Percentiles rank a stretch among this genome's conserved stretches.
phyloP scores from a whole-genome alignment of 1,140 invertebrate species.

The Megalonaias nervosa region DNA sequence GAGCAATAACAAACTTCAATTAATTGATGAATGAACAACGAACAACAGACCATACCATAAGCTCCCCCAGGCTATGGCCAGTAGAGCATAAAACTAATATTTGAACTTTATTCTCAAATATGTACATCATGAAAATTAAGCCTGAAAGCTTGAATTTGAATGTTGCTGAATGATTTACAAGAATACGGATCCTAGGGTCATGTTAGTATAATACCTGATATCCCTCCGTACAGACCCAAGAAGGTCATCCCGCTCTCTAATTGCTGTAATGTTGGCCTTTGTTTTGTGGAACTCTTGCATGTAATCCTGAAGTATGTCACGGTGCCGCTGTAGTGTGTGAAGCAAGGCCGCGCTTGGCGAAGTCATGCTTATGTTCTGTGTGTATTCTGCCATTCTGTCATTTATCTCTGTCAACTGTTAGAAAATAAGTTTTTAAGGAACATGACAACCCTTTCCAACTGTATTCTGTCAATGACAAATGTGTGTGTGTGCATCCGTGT shows the following conservation, averaged over 20 bases:
- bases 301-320: conserved; percentile 95
- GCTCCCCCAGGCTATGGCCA: too few relatives aligned
- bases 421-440: conserved; percentile 4
- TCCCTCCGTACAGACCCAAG: conserved; percentile 77
- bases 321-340: conserved; percentile 94
- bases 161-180: too few relatives aligned
- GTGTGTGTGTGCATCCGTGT: conserved; percentile 1
- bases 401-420: conserved; percentile 87
- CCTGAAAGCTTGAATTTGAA: too few relatives aligned
- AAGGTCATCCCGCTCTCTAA: conserved; percentile 90
- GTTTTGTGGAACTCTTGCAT: conserved; percentile 95
- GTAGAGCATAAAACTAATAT: too few relatives aligned
- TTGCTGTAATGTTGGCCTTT: conserved; percentile 86
- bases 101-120: too few relatives aligned
- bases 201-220: conserved; percentile 74
- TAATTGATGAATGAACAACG: too few relatives aligned
- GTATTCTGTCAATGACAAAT: neutral
- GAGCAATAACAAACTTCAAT: too few relatives aligned
- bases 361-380: conserved; percentile 71
- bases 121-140: too few relatives aligned
- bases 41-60: too few relatives aligned
- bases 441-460: neutral
- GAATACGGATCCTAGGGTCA: too few relatives aligned
- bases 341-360: conserved; percentile 79
- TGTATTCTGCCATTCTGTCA: conserved; percentile 83